A percentile compares a stretch with the other conserved stretches of the same genome.
Evolutionary conservation across 2,113 vertebrate species (phyloP).

Genomic region (Bettongia penicillata): DNA sequence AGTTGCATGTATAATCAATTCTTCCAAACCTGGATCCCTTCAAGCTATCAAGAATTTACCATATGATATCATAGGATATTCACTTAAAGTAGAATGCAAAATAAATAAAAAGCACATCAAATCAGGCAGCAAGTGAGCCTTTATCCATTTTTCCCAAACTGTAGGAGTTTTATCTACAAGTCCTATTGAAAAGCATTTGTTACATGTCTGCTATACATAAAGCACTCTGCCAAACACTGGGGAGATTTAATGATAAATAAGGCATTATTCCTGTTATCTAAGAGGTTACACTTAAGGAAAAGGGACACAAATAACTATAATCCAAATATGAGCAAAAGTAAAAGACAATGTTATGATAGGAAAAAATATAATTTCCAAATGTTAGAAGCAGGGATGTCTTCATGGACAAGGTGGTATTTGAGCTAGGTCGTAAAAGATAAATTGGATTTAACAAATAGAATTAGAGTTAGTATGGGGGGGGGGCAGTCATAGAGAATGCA

Average conservation of each 20-base stretch:
- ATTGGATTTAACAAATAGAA: background rate
- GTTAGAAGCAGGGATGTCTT: background rate
- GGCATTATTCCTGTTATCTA: background rate
- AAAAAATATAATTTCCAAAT: background rate
- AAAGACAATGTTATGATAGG: background rate
- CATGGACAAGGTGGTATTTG: background rate
- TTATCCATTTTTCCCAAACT: background rate
- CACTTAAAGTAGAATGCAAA: background rate
- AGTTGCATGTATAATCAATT: background rate
- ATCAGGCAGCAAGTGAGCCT: background rate
- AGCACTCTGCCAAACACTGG: background rate
- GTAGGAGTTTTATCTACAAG: background rate
- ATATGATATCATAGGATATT: background rate
- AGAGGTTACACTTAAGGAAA: background rate
- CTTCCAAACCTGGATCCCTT: background rate
- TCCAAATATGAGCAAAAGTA: background rate
- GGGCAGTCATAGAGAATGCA: background rate
- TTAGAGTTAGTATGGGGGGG: background rate
- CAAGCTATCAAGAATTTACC: background rate
- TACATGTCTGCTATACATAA: background rate
- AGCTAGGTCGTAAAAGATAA: background rate
- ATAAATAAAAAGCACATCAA: background rate
- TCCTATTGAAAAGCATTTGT: background rate
- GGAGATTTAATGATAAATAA: background rate
- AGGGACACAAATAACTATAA: background rate